Conservation (phyloP, 1,140 invertebrate species). For the Aphelenchoides fujianensis region DNA sequence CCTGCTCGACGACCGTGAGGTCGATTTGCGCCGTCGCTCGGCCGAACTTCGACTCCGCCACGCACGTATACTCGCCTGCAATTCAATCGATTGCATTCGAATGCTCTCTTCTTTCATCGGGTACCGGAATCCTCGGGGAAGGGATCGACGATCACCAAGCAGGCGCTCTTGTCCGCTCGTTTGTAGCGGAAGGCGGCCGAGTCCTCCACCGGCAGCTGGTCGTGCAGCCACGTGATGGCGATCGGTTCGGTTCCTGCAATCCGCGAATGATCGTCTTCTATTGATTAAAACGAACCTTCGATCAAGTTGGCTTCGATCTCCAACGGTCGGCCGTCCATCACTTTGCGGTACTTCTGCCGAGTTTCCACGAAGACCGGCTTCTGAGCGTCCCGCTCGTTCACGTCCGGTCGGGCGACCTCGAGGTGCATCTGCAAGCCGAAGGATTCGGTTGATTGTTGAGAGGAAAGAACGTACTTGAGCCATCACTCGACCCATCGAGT, state of each 20-base stretch:
- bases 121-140: slow-evolving; percentile 81
- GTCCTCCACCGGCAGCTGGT: slow-evolving; percentile 46
- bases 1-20: slow-evolving; percentile 35
- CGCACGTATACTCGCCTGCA: slow-evolving; percentile 75
- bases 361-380: slow-evolving; percentile 40
- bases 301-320: not conserved
- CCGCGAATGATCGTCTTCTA: no score
- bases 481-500: slow-evolving; percentile 73
- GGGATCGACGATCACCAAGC: slow-evolving; percentile 67
- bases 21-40: slow-evolving; percentile 32
- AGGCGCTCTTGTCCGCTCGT: slow-evolving; percentile 31
- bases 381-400: slow-evolving; percentile 29
- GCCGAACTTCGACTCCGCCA: slow-evolving; percentile 73
- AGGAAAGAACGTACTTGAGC: no score
- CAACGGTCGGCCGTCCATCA: slow-evolving; percentile 7
- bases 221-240: slow-evolving; percentile 43
- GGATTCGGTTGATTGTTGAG: no score
- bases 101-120: not conserved
- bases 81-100: not conserved
- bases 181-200: slow-evolving; percentile 41
- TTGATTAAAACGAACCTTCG: no score
- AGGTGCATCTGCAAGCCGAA: slow-evolving; percentile 56
- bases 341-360: slow-evolving; percentile 19
- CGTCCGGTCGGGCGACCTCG: slow-evolving; percentile 34
- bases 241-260: slow-evolving; percentile 48